Percentiles rank a stretch among this genome's conserved stretches.
phyloP scores from a whole-genome alignment of 2,113 vertebrate genomes.

The Helogale parvula region DNA sequence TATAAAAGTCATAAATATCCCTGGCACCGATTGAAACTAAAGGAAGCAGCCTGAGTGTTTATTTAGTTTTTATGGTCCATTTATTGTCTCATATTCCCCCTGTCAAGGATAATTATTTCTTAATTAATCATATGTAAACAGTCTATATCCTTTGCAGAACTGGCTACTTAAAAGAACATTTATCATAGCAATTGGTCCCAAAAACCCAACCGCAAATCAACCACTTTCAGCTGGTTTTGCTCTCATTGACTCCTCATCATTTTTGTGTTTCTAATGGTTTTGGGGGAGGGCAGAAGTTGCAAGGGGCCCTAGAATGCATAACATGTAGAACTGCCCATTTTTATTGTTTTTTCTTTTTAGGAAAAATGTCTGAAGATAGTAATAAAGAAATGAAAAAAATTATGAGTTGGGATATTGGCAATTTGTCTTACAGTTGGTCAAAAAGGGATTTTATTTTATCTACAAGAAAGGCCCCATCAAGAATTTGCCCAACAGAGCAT shows the following conservation, averaged over 20 bases:
- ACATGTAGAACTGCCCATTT: constrained; percentile 35
- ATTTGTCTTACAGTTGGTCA: constrained; percentile 75
- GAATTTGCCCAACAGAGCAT: constrained; percentile 28
- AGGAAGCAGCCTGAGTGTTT: constrained; percentile 64
- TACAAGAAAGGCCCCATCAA: constrained; percentile 38
- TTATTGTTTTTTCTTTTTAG: constrained; percentile 56
- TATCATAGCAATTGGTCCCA: constrained; percentile 68
- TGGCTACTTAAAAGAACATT: constrained; percentile 72
- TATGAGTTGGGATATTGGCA: constrained; percentile 64
- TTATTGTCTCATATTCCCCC: constrained; percentile 82
- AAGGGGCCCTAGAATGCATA: constrained; percentile 4
- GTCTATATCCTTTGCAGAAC: constrained; percentile 75
- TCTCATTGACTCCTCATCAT: constrained; percentile 31
- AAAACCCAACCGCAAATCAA: constrained; percentile 63
- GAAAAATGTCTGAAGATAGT: constrained; percentile 57
- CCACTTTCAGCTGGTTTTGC: constrained; percentile 41
- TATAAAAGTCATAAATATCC: constrained; percentile 74
- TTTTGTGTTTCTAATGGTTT: constrained; percentile 47
- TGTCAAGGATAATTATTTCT: constrained; percentile 83
- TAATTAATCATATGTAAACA: constrained; percentile 83
- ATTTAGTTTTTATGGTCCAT: constrained; percentile 81
- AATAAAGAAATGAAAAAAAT: constrained; percentile 36
- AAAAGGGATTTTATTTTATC: constrained; percentile 79
- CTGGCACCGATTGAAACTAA: constrained; percentile 73
- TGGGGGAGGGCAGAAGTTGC: not conserved